Percentiles rank a stretch among this genome's conserved stretches.
Conservation (phyloP, 2,797 vertebrate genomes). For the Cryptoblepharus egeriae region DNA sequence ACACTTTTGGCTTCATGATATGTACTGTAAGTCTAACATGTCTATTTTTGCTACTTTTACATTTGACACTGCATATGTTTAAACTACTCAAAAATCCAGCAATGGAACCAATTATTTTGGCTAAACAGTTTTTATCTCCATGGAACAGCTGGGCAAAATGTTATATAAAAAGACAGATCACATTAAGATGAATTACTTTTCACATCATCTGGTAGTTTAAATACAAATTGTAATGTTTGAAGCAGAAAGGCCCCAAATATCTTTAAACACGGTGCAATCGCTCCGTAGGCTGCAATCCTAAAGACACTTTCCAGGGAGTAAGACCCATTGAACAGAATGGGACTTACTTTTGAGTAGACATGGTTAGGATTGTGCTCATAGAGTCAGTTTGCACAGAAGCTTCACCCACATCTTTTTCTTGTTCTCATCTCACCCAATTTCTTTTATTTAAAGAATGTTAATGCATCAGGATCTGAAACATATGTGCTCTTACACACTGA, state of each 20-base stretch:
- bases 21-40: neutral
- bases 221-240: neutral
- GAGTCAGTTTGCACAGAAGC: neutral
- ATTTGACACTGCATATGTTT: neutral
- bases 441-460: neutral
- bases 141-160: slow-evolving; percentile 2
- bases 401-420: too few species aligned
- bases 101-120: slow-evolving; percentile 10
- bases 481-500: neutral
- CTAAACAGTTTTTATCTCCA: neutral
- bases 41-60: neutral
- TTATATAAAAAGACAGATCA: neutral
- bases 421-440: neutral
- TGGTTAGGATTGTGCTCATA: too few species aligned
- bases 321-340: too few species aligned
- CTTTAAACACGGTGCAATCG: neutral
- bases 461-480: neutral
- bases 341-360: too few species aligned
- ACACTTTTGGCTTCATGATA: neutral
- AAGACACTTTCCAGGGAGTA: too few species aligned
- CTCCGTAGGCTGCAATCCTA: too few species aligned
- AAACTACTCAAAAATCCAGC: neutral
- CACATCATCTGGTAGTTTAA: neutral
- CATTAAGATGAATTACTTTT: slow-evolving; percentile 2
- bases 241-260: neutral